These are phyloP conservation scores for Hymenochirus boettgeri DNA, from an alignment of 2,113 vertebrate genomes.

Conservation along the genomic window DNA sequence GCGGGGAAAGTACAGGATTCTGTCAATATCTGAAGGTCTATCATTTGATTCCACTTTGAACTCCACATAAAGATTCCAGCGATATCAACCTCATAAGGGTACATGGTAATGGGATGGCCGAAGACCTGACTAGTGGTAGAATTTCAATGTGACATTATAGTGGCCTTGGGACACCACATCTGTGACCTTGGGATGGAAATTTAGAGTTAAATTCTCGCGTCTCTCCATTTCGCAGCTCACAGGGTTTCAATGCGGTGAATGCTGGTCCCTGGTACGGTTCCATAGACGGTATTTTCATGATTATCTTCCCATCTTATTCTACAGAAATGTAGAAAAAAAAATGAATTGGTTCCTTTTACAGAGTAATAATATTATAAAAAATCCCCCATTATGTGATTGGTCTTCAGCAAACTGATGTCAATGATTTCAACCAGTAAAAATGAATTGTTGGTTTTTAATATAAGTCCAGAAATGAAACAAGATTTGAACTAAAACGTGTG, in stretches of 20 bases:
- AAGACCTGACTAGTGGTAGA: conserved; percentile 5
- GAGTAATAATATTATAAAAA: too few species aligned
- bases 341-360: too few species aligned
- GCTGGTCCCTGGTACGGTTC: conserved; percentile 15
- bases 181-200: conserved; percentile 13
- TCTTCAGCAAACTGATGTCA: too few species aligned
- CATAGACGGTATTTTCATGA: conserved; percentile 32
- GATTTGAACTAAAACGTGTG: too few species aligned
- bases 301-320: conserved; percentile 28
- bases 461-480: too few species aligned
- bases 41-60: conserved; percentile 26
- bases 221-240: conserved; percentile 34
- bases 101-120: neutral
- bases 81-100: conserved; percentile 30
- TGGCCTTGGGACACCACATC: conserved; percentile 14
- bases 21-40: conserved; percentile 19
- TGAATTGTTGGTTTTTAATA: too few species aligned
- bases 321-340: neutral
- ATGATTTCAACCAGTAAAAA: too few species aligned
- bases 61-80: conserved; percentile 24
- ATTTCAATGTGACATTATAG: conserved; percentile 14
- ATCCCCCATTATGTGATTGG: too few species aligned
- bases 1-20: conserved; percentile 22
- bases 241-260: conserved; percentile 34
- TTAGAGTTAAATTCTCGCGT: conserved; percentile 7